Evolutionary conservation across 2,888 invertebrate species (phyloP), one percentile per base, ranked within the genome.

Genomic region (Ophioninae sp.): DNA sequence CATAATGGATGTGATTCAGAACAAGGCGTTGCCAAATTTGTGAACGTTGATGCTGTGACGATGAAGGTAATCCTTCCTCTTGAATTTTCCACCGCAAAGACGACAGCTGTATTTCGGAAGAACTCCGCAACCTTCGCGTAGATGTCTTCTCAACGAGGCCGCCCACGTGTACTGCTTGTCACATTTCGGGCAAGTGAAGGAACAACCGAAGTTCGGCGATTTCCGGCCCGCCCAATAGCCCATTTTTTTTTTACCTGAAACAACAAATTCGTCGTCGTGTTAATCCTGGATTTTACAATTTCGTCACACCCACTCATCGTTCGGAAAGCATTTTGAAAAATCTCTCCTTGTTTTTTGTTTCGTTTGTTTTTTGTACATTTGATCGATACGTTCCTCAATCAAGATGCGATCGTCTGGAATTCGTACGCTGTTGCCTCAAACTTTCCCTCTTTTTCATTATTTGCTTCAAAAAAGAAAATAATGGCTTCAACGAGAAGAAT

Each of bases 121-220:
- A 41, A 86, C 83, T 6, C 89, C 90, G 81, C 91, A 91, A n/a
- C 88, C 90, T 59, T 90, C 88, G 3, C 89, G 89, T 37, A 90
- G 81, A 68, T 93, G 92, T 72, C 91, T 89, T 71, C 85, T 89
- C 77, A 93, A 86, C 0, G 92, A 91, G 44, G 90, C 89, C 64
- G 89, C 90, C 90, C 91, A 91, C 9, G 90, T 90, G 86, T 93
- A 93, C 41, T 88, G 86, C 44, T 90, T 91, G 17, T 91, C 91
- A 81, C 93, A 93, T 37, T 88, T 89, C 81, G 86, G 86, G 85
- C 92, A 93, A 41, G 82, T 88, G 82, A 90, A 91, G 3, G 88
- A 89, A 0, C 87, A 85, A 30, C 86, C 85, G 83, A 87, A 88
- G 81, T 30, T n/a, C n/a, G n/a, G n/a, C n/a, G n/a, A n/a, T n/a